Percentiles rank a stretch among this genome's conserved stretches.
phyloP scores from a whole-genome alignment of 2,888 invertebrate genomes.

The Tinea trinotella region DNA sequence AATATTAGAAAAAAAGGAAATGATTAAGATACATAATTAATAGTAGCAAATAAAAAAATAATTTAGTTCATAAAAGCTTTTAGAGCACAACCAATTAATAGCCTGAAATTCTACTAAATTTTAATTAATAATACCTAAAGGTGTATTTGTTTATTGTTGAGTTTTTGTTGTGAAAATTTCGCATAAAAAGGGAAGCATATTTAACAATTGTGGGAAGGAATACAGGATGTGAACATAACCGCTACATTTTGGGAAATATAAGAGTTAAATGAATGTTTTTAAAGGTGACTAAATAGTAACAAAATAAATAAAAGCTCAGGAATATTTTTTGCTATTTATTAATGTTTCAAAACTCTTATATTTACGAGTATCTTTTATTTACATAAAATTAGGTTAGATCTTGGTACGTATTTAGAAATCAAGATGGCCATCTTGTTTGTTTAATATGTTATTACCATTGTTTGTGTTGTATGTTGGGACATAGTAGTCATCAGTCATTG shows the following conservation, averaged over 20 bases:
- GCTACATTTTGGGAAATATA: too few relatives aligned
- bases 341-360: neutral
- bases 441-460: slow-evolving; percentile 23
- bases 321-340: neutral
- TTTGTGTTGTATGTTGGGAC: slow-evolving; percentile 41
- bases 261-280: neutral
- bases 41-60: too few relatives aligned
- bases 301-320: neutral
- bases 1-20: neutral
- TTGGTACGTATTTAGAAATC: neutral
- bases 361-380: neutral
- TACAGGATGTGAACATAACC: neutral
- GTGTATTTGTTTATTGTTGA: too few relatives aligned
- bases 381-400: too few relatives aligned
- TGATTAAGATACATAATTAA: too few relatives aligned
- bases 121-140: too few relatives aligned
- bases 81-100: too few relatives aligned
- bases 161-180: too few relatives aligned
- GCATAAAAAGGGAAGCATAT: neutral
- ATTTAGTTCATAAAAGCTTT: too few relatives aligned
- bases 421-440: neutral
- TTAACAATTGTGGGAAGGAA: neutral
- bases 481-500: slow-evolving; percentile 33
- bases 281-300: neutral
- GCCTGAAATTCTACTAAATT: too few relatives aligned